phyloP scores from a whole-genome alignment of 2,113 vertebrate species.

The Columba janthina region DNA sequence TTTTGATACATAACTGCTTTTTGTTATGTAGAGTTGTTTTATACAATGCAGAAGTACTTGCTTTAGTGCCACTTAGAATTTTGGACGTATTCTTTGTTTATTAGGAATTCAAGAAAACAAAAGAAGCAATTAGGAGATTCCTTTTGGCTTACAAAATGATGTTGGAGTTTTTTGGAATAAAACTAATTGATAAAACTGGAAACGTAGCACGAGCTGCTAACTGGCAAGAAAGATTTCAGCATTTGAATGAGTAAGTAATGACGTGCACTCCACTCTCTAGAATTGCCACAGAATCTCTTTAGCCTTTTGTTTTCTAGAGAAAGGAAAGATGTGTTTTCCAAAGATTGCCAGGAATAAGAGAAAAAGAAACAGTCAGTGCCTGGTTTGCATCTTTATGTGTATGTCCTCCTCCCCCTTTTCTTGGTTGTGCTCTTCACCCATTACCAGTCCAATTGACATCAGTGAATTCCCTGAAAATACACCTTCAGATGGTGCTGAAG shows the following conservation, averaged over 20 bases:
- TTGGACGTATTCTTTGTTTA: neutral
- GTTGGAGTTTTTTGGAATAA: constrained; percentile 97
- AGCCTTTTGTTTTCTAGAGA: constrained; percentile 4
- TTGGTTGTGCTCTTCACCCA: neutral
- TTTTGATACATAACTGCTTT: neutral
- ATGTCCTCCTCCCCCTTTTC: fast-evolving
- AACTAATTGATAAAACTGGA: constrained; percentile 92
- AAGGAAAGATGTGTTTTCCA: neutral
- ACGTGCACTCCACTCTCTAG: neutral
- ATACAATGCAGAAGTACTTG: neutral
- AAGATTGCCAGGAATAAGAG: neutral
- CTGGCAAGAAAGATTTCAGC: constrained; percentile 95
- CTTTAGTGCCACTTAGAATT: constrained; percentile 17
- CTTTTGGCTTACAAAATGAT: constrained; percentile 94
- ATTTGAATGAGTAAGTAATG: constrained; percentile 94
- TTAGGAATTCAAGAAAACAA: constrained; percentile 97
- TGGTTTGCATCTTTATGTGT: neutral
- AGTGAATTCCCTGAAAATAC: neutral
- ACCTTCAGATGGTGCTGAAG: neutral
- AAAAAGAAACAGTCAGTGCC: neutral
- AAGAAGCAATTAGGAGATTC: constrained; percentile 93
- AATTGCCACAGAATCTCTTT: neutral
- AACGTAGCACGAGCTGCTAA: constrained; percentile 89
- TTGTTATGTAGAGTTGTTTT: neutral
- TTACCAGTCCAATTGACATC: neutral